Percentiles rank a stretch among this genome's conserved stretches.
Evolutionary conservation across 2,888 invertebrate genomes (phyloP).

Genomic region (Pasiphila rectangulata): DNA sequence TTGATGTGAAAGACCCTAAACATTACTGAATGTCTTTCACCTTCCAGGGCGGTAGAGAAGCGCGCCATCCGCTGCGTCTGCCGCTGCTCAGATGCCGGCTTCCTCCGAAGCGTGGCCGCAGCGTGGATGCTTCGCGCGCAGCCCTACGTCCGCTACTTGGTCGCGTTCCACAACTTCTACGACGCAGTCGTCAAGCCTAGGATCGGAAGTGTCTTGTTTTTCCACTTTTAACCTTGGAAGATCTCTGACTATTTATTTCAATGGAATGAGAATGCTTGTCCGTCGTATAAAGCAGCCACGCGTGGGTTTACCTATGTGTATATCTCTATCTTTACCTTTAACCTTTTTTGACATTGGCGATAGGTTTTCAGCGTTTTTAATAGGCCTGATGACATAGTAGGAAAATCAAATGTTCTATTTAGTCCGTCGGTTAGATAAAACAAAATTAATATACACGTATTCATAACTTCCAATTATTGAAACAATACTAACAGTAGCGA

Average conservation of each 20-base stretch:
- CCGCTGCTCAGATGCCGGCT: slow-evolving; percentile 39
- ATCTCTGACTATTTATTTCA: not conserved
- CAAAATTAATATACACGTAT: no score
- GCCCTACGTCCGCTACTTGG: slow-evolving; percentile 52
- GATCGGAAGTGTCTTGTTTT: slow-evolving; percentile 62
- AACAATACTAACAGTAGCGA: no score
- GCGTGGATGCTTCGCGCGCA: slow-evolving; percentile 52
- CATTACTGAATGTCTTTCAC: not conserved
- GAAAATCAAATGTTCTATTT: no score
- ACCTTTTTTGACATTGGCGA: no score
- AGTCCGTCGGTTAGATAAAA: no score
- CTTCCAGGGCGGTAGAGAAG: slow-evolving; percentile 56
- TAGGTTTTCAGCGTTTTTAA: no score
- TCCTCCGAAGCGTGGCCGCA: slow-evolving; percentile 48
- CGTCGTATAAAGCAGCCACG: no score
- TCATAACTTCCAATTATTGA: no score
- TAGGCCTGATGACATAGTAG: no score
- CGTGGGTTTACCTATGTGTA: no score
- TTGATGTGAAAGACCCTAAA: not conserved
- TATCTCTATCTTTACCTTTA: no score
- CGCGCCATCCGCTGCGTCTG: slow-evolving; percentile 41
- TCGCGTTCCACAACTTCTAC: slow-evolving; percentile 61
- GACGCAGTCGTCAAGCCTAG: slow-evolving; percentile 60
- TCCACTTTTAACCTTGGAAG: slow-evolving; percentile 52
- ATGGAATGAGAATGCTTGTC: no score